These are phyloP conservation scores for Diceros bicornis DNA, from an alignment of 2,797 vertebrate genomes.

Conservation along the genomic window DNA sequence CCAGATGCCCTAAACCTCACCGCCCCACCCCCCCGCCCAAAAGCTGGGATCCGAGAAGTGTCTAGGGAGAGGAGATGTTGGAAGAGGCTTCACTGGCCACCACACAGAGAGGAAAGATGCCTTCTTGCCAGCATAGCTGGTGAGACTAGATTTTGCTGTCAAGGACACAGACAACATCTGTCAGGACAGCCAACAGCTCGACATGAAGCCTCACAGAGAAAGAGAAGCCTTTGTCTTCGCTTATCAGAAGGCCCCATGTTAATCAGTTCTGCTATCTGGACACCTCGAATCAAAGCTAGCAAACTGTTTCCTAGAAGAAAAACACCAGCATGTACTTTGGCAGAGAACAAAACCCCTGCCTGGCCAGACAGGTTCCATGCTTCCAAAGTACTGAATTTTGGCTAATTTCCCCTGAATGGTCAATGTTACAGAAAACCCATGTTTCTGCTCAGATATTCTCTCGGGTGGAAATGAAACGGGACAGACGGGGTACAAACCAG, in stretches of 20 bases:
- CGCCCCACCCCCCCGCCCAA: neutral
- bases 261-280: neutral
- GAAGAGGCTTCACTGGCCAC: neutral
- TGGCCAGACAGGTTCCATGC: neutral
- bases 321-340: neutral
- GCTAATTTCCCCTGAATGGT: neutral
- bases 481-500: neutral
- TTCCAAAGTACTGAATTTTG: neutral
- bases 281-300: neutral
- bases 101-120: neutral
- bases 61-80: neutral
- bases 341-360: neutral
- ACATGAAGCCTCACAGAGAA: neutral
- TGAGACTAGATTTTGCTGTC: neutral
- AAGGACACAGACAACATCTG: neutral
- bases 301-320: neutral
- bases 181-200: neutral
- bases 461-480: neutral
- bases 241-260: neutral
- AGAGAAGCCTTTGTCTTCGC: neutral
- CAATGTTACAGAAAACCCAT: neutral
- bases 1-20: too few relatives aligned
- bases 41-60: neutral
- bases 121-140: neutral
- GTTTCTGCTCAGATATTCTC: neutral